A percentile compares a stretch with the other conserved stretches of the same genome.
Evolutionary conservation across 2,113 vertebrate genomes (phyloP).

Genomic region (Mystacornis crossleyi): DNA sequence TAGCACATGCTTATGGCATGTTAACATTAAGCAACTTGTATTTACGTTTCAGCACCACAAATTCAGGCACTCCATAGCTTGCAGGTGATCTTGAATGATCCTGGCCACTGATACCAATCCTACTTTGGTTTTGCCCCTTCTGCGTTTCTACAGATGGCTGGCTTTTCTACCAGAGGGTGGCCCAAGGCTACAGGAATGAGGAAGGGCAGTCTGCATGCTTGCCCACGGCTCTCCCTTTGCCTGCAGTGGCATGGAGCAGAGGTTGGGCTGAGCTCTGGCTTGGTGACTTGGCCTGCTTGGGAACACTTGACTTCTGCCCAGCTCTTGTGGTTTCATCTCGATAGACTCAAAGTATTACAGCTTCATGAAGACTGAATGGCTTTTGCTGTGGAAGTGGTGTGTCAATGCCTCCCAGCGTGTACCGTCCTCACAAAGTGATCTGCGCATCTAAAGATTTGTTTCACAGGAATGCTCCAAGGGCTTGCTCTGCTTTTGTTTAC

Average conservation of each 20-base stretch:
- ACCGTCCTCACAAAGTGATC: neutral
- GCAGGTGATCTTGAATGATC: neutral
- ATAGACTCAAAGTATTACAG: neutral
- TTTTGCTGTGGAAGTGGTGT: neutral
- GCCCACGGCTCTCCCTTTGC: neutral
- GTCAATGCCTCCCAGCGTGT: neutral
- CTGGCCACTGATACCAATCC: rapidly evolving
- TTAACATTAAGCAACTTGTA: neutral
- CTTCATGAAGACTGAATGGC: neutral
- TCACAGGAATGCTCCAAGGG: rapidly evolving
- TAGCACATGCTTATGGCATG: neutral
- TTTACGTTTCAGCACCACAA: neutral
- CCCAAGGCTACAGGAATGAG: neutral
- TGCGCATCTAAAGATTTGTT: neutral
- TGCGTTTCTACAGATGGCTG: neutral
- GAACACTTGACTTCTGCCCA: neutral
- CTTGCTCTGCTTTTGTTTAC: neutral
- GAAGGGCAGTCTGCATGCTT: rapidly evolving
- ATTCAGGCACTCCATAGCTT: neutral
- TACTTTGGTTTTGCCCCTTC: neutral
- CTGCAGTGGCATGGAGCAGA: neutral
- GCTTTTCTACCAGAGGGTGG: neutral
- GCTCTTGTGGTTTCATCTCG: neutral
- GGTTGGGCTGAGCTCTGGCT: neutral
- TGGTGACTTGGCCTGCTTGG: neutral